A percentile compares a stretch with the other conserved stretches of the same genome.
Conservation (phyloP, 2,113 vertebrate genomes). For the Trogon melanurus region DNA sequence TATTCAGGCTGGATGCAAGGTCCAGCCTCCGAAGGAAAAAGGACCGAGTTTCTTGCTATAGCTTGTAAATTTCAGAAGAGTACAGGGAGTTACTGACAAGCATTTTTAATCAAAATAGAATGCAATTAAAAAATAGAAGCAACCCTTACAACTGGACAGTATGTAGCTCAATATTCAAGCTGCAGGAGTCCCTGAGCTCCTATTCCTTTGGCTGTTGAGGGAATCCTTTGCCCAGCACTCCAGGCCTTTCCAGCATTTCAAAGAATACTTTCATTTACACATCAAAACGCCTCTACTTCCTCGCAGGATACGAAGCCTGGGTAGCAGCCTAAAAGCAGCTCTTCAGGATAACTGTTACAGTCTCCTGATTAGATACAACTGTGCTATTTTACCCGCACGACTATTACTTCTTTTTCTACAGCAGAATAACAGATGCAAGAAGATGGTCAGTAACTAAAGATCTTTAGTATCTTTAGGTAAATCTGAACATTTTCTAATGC, state of each 20-base stretch:
- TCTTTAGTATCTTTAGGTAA: not conserved
- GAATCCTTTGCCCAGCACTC: not conserved
- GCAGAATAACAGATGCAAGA: not conserved
- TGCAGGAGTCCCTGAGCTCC: not conserved
- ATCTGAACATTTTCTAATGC: not conserved
- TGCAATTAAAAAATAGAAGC: not conserved
- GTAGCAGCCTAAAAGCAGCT: not conserved
- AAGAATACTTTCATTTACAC: conserved; percentile 11
- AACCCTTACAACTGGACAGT: not conserved
- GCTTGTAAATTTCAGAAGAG: not conserved
- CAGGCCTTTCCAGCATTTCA: not conserved
- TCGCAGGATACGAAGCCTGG: not conserved
- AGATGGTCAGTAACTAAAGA: not conserved
- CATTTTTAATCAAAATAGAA: not conserved
- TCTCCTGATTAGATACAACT: not conserved
- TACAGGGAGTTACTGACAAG: not conserved
- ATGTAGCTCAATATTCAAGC: not conserved
- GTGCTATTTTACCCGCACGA: not conserved
- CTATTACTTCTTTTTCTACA: not conserved
- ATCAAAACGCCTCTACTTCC: conserved; percentile 1
- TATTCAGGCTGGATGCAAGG: not conserved
- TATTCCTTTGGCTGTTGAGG: not conserved
- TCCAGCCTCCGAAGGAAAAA: not conserved
- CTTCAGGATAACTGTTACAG: not conserved
- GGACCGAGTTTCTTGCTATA: not conserved